Conservation (phyloP, 2,888 invertebrate species). For the Thyatira batis region DNA sequence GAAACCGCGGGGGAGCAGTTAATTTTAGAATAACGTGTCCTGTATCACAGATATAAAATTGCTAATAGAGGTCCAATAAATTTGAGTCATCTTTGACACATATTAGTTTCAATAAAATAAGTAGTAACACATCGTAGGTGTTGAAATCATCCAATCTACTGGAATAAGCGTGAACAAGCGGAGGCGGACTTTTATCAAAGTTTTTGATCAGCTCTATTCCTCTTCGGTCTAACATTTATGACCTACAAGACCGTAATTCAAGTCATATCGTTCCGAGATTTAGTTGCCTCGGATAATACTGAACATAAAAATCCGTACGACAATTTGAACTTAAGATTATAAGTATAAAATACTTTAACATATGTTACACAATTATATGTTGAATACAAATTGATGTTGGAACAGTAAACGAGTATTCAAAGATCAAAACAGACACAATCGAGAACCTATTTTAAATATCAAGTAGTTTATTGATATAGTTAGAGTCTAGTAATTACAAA, state of each 20-base stretch:
- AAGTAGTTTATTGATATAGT: neutral
- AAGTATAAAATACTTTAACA: too few relatives aligned
- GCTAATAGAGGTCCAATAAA: neutral
- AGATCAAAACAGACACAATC: neutral
- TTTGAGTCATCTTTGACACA: too few relatives aligned
- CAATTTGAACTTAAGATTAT: too few relatives aligned
- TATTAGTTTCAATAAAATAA: neutral
- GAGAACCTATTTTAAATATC: neutral
- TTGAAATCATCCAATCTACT: slow-evolving; percentile 9
- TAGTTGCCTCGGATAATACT: too few relatives aligned
- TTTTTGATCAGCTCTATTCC: neutral
- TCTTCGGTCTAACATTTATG: neutral
- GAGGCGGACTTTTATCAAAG: neutral
- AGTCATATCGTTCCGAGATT: too few relatives aligned
- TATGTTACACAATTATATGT: neutral
- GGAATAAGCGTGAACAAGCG: slow-evolving; percentile 9
- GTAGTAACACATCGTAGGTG: too few relatives aligned
- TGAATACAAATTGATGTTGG: neutral
- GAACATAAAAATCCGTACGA: too few relatives aligned
- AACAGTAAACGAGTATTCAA: neutral
- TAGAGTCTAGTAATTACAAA: neutral
- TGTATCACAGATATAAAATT: too few relatives aligned
- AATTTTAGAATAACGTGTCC: too few relatives aligned
- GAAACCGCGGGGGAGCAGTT: too few relatives aligned
- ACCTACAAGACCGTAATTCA: too few relatives aligned